Evolutionary conservation across 2,797 vertebrate species (phyloP).

Genomic region (Ibycter americanus): DNA sequence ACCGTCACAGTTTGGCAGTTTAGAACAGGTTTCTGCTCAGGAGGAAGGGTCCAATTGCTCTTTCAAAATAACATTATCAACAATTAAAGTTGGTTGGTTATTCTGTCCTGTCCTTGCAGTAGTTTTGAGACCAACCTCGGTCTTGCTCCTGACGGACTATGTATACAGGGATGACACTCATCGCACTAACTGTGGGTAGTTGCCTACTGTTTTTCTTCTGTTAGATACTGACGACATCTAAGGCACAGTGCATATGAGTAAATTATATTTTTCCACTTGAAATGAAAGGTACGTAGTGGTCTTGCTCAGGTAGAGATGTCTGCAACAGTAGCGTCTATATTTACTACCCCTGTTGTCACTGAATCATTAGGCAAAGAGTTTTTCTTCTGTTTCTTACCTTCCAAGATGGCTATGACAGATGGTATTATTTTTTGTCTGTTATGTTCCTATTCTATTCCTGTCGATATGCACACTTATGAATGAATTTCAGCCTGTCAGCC

Average conservation of each 20-base stretch:
- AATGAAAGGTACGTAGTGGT: background rate
- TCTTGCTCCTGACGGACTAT: background rate
- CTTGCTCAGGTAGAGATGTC: background rate
- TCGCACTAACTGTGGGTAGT: background rate
- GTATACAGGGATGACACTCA: no score
- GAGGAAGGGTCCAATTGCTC: background rate
- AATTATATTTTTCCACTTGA: background rate
- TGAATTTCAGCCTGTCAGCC: constrained; percentile 6
- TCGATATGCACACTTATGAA: background rate
- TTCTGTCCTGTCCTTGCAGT: background rate
- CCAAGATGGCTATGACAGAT: background rate
- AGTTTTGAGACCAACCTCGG: background rate
- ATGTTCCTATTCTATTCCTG: background rate
- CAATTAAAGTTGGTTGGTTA: background rate
- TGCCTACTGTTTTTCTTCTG: background rate
- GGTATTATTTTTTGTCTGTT: background rate
- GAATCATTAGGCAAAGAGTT: background rate
- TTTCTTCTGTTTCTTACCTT: background rate
- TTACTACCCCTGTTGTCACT: background rate
- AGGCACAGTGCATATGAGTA: background rate
- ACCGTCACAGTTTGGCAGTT: rapidly evolving
- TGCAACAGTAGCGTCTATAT: background rate
- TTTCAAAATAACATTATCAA: background rate
- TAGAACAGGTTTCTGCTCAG: background rate
- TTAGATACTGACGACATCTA: background rate